Base-by-base conservation (phyloP, 2,797 vertebrate species). In the Hemibagrus guttatus region DNA sequence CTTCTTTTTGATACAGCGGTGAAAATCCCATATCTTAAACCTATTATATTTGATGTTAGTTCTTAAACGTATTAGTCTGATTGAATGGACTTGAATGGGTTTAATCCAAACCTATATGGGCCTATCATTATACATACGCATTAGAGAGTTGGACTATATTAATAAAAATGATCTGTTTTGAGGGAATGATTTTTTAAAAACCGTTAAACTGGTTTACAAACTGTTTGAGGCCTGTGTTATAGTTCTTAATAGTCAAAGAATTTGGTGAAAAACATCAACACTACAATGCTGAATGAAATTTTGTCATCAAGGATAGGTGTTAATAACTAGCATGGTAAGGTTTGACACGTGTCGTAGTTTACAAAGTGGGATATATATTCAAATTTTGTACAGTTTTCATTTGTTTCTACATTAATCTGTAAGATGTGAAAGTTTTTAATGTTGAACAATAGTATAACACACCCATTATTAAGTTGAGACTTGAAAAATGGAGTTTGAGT, bases 401-500 rank as follows among this genome's bases (percentile, higher is more conserved):
- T 35, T 69, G 17, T 21, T n/a, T n/a, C 23, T 19, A 12, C 7
- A 76, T 54, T 31, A 76, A 8, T 76, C 49, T 54, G n/a, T 8
- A 26, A 58, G 52, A 21, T 75, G 2, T 79, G 17, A 39, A 23
- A 79, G 19, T 6, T 79, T 11, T 35, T 58, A 12, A 16, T 21
- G 6, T 28, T 16, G 19, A 78, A 35, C 1, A 58, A 13, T 11
- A 17, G 23, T 19, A 23, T 42, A 52, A n/a, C 23, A 19, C 42
- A 4, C 7, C n/a, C 5, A 28, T 75, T 52, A 75, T 75, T 16
- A 16, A 26, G 3, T 7, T 78, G 26, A 7, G 8, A 76, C 16
- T 31, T 61, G 26, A 61, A 61, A 26, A 81, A 81, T 64, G 19
- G 81, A 68, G 42, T 54, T 56, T 71, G 82, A 84, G 21, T n/a